Conservation (phyloP, 2,797 vertebrate genomes). For the Ficedula albicollis region DNA sequence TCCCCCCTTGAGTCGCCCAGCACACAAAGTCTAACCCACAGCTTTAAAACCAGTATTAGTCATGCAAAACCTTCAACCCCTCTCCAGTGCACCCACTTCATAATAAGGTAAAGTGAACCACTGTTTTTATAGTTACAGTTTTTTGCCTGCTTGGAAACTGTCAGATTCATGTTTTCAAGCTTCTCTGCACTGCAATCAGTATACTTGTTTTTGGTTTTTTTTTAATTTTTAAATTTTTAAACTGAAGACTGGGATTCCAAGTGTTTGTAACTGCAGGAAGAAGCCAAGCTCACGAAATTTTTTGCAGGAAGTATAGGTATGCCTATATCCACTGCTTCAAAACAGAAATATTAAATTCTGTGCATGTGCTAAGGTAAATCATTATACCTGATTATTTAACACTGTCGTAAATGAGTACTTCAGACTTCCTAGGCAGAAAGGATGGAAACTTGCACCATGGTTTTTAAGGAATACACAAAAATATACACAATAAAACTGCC, state of each 20-base stretch:
- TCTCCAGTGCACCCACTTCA: no score
- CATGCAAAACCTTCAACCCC: neutral
- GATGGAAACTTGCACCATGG: neutral
- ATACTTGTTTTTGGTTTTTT: neutral
- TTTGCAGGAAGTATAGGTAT: neutral
- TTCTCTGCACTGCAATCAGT: neutral
- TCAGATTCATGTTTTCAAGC: neutral
- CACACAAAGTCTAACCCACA: neutral
- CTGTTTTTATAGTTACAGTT: neutral
- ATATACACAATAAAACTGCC: neutral
- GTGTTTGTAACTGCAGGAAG: neutral
- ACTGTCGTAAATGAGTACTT: neutral
- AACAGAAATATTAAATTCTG: neutral
- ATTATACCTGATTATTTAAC: neutral
- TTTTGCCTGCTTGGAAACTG: neutral
- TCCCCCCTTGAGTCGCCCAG: neutral
- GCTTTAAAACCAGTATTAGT: neutral
- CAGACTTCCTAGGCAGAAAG: neutral
- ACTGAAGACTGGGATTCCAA: neutral
- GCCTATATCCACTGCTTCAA: neutral
- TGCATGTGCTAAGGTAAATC: neutral
- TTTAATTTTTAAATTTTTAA: neutral
- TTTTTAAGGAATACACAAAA: neutral
- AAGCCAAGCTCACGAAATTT: neutral
- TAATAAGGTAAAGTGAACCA: neutral